These are phyloP conservation scores for Mercenaria mercenaria DNA, from an alignment of 1,140 invertebrate genomes.

Conservation along the genomic window DNA sequence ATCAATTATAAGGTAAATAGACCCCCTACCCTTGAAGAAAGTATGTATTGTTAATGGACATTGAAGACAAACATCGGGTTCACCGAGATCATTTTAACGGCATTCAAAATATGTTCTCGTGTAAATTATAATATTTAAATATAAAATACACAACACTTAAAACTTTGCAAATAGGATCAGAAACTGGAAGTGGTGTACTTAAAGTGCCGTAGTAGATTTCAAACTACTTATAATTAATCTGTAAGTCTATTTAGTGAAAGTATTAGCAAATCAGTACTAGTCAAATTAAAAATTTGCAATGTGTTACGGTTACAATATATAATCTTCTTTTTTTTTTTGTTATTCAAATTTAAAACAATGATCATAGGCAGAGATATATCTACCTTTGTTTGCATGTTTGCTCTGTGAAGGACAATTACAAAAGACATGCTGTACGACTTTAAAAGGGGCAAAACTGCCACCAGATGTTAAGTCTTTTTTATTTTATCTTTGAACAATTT, in stretches of 20 bases:
- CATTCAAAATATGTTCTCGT: background rate
- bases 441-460: too few species aligned
- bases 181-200: background rate
- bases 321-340: too few species aligned
- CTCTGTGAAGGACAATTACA: too few species aligned
- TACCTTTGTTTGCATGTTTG: too few species aligned
- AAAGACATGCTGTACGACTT: too few species aligned
- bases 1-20: slow-evolving; percentile 18
- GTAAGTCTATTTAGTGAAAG: background rate
- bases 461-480: too few species aligned
- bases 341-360: too few species aligned
- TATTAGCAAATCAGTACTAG: too few species aligned
- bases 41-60: slow-evolving; percentile 6
- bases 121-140: slow-evolving; percentile 27
- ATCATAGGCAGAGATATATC: too few species aligned
- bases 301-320: too few species aligned
- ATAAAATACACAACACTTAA: slow-evolving; percentile 10
- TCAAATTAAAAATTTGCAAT: too few species aligned
- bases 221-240: background rate
- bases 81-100: slow-evolving; percentile 3
- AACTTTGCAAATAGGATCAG: background rate
- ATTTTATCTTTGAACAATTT: too few species aligned
- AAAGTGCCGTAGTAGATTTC: background rate
- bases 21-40: slow-evolving; percentile 4
- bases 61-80: slow-evolving; percentile 3